phyloP scores from a whole-genome alignment of 2,888 invertebrate genomes.

The Lithophane semibrunnea region DNA sequence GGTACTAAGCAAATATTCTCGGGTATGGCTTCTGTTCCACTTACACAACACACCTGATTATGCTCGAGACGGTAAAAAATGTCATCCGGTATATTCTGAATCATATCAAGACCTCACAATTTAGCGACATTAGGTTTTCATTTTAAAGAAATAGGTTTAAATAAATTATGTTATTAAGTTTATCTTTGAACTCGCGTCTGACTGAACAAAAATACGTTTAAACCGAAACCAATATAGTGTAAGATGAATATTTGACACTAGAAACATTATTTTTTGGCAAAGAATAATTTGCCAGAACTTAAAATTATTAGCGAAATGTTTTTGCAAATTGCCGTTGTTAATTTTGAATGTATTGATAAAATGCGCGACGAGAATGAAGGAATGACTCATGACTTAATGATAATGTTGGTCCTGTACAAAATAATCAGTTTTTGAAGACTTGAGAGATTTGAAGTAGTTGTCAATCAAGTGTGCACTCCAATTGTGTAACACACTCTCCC shows the following conservation, averaged over 20 bases:
- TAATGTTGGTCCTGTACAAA: constrained; percentile 18
- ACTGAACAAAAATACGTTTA: constrained; percentile 25
- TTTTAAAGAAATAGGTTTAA: constrained; percentile 13
- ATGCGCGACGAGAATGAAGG: not conserved
- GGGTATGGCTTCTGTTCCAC: too few species aligned
- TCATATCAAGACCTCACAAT: not conserved
- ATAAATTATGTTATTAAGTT: constrained; percentile 24
- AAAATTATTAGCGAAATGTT: constrained; percentile 16
- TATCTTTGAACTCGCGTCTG: constrained; percentile 25
- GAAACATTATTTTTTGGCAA: constrained; percentile 9
- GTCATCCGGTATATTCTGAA: not conserved
- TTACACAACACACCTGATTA: too few species aligned
- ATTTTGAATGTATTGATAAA: constrained; percentile 12
- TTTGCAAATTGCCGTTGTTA: constrained; percentile 1
- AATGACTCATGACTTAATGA: constrained; percentile 12
- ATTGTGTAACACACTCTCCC: too few species aligned
- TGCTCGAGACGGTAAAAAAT: too few species aligned
- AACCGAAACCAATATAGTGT: constrained; percentile 22
- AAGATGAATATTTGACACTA: constrained; percentile 54
- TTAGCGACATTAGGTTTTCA: constrained; percentile 32
- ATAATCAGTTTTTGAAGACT: not conserved
- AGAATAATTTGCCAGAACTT: constrained; percentile 1
- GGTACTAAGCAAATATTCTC: too few species aligned
- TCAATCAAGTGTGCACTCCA: too few species aligned
- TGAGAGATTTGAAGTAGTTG: not conserved